Evolutionary conservation across 1,140 invertebrate species (phyloP).

Genomic region (Drepana arcuata): DNA sequence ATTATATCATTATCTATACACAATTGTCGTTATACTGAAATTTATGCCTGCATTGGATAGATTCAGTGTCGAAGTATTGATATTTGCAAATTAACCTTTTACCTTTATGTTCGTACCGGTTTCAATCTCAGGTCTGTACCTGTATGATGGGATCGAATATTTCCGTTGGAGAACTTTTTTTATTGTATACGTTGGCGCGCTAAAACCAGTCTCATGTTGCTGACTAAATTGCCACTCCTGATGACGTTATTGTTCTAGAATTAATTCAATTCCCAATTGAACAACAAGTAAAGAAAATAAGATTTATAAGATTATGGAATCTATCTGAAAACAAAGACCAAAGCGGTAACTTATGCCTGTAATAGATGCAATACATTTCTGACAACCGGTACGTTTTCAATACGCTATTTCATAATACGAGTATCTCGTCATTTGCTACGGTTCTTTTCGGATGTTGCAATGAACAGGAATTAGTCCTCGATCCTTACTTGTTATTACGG

Average conservation of each 20-base stretch:
- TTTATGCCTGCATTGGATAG: not conserved
- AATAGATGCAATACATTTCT: not conserved
- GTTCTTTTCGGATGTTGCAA: too few species aligned
- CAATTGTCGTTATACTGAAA: not conserved
- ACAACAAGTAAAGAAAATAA: not conserved
- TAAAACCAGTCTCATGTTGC: slow-evolving; percentile 26
- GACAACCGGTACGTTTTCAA: not conserved
- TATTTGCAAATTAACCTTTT: slow-evolving; percentile 35
- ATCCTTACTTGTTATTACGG: too few species aligned
- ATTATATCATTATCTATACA: not conserved
- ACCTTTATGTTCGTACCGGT: slow-evolving; percentile 33
- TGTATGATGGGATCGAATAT: slow-evolving; percentile 24
- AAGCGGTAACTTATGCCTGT: not conserved
- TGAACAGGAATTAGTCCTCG: too few species aligned
- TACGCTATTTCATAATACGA: not conserved
- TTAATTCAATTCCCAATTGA: not conserved
- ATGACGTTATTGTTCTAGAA: slow-evolving; percentile 16
- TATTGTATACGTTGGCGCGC: slow-evolving; percentile 15
- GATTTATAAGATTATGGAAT: not conserved
- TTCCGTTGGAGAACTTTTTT: slow-evolving; percentile 29
- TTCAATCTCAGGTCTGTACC: slow-evolving; percentile 17
- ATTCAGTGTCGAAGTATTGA: slow-evolving; percentile 16
- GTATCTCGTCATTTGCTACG: not conserved
- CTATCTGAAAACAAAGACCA: not conserved
- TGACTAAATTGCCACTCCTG: slow-evolving; percentile 15